Evolutionary conservation across 2,888 invertebrate species (phyloP), one percentile per base, ranked within the genome.

Genomic region (Lochmaea crataegi): DNA sequence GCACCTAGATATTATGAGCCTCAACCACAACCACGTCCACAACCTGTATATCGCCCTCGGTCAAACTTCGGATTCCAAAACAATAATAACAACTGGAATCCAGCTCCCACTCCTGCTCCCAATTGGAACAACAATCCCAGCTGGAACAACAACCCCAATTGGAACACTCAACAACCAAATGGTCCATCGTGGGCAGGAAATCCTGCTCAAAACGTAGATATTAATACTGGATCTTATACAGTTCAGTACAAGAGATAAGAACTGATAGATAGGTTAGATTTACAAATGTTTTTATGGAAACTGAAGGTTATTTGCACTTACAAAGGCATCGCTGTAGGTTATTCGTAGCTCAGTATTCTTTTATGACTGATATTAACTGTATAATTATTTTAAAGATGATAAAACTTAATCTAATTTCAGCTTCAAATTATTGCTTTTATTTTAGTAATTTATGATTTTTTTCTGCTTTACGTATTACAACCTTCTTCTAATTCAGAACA

Each of bases 151-250:
- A 74, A 72, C 18, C 71, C 64, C 18, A 64, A 65, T 32, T 69
- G 63, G 63, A 70, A 70, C 32, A 45, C 56, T 57, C 64, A 64
- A 5, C 42, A 10, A 48, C 57, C 70, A 11, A 70, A 70, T 32
- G 73, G 74, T 41, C 73, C 78, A 11, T 73, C 75, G 3, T 83
- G 82, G 76, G 74, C 88, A 67, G 92, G 92, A 18, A 93, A 94
- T 85, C 93, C 94, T 0, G 92, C 93, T 0, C 90, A 91, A 77
- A 94, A 93, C 83, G 89, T 94, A 76, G 92, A 94, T 82, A 90
- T 93, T 58, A 90, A 88, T 83, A 90, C 91, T 73, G 94, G 94
- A 18, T 94, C 95, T 6, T 95, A 95, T 86, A 90, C 92, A 76
- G 91, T 95, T 77, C 91, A 92, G 83, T 95, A 94, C 83, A 82